Base-by-base conservation (phyloP, 2,797 vertebrate genomes). In the Menidia menidia region DNA sequence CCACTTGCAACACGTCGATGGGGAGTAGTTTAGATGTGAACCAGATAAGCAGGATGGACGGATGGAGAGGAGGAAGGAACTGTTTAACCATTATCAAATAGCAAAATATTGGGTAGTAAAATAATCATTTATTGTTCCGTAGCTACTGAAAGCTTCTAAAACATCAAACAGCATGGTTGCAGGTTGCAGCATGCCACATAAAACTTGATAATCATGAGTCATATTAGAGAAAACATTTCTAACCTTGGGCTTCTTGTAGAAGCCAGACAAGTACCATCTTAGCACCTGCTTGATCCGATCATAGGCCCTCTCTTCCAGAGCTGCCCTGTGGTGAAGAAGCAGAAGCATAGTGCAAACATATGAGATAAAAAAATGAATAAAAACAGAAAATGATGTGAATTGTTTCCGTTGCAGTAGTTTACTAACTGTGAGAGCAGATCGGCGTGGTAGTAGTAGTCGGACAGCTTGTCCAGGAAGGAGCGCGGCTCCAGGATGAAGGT, bases 231-330 rank as follows among this genome's bases (percentile, higher is more conserved):
- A 18, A 73, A 57, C 3, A 53, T 7, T 41, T 72, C 80, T 75
- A 58, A 98, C 98, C 96, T 98, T 98, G 74, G 98, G 98, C 88
- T 99, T 99, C 91, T 98, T 98, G 90, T 98, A 99, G 92, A 99
- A 99, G 81, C 98, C 98, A 0, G 98, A 99, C 83, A 99, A 90
- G 86, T 99, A 99, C 98, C 98, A 99, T 61, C 92, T 93, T 72
- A 99, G 76, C 58, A 99, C 96, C 63, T 97, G 97, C 87, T 98
- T 98, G 60, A 99, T 96, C 63, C 97, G 96, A 66, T 91, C 80
- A 58, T 97, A 99, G 0, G 96, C 91, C 39, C 93, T 95, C 14
- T 98, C 96, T 89, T 98, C 96, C 68, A 90, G 82, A 0, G 87
- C 94, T 3, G 97, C 97, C 92, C 82, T 81, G 71, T 18, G 5